phyloP scores from a whole-genome alignment of 2,113 vertebrate species.

The Morphnarchus princeps region DNA sequence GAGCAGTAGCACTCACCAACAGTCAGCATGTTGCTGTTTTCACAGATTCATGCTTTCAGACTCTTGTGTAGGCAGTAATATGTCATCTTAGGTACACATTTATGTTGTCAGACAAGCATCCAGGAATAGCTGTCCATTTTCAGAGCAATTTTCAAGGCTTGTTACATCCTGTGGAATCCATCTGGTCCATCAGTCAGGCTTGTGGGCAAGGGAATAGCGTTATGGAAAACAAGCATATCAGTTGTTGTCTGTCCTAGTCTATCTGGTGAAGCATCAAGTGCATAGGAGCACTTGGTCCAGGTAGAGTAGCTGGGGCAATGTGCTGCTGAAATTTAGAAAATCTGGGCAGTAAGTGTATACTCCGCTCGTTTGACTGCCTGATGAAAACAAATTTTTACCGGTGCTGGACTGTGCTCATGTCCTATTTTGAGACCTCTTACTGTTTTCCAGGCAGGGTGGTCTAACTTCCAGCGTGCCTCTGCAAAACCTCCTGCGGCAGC shows the following conservation, averaged over 20 bases:
- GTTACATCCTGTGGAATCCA: background rate
- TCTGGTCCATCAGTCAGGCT: background rate
- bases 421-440: background rate
- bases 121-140: background rate
- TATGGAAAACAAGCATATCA: accelerated
- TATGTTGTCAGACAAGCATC: background rate
- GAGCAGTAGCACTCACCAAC: background rate
- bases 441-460: background rate
- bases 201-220: background rate
- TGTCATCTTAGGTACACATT: background rate
- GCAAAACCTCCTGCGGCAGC: background rate
- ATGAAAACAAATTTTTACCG: background rate
- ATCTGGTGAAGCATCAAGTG: background rate
- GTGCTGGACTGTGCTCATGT: too few species aligned
- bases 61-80: background rate
- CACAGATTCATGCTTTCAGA: background rate
- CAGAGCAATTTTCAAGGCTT: background rate
- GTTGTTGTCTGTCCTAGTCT: background rate
- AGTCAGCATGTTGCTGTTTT: background rate
- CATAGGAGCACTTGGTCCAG: background rate
- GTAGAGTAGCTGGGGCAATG: background rate
- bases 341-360: background rate
- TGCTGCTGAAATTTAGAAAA: background rate
- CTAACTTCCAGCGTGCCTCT: background rate
- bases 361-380: background rate